These are phyloP conservation scores for Sebastes trivittatus DNA, from an alignment of 2,797 vertebrate genomes.

Conservation along the genomic window DNA sequence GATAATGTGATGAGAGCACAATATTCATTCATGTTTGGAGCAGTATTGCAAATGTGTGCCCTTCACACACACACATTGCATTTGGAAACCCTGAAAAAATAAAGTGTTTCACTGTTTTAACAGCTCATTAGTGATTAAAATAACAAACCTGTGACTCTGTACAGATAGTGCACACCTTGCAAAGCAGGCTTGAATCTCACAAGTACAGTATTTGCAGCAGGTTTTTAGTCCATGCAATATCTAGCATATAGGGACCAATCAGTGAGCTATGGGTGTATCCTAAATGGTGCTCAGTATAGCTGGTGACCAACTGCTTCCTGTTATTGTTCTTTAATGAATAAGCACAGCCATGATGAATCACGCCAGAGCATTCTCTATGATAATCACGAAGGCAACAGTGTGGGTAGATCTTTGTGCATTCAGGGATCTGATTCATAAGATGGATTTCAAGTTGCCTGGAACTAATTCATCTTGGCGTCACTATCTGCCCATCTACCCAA, in stretches of 20 bases:
- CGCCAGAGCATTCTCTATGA: background rate
- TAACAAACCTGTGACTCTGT: background rate
- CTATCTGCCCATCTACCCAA: background rate
- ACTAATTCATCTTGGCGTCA: slow-evolving; percentile 13
- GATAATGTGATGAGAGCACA: background rate
- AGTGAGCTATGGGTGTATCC: background rate
- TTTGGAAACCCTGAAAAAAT: slow-evolving; percentile 1
- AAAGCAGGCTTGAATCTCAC: background rate
- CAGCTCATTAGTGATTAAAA: slow-evolving; percentile 13
- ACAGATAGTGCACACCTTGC: background rate
- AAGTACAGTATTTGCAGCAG: background rate
- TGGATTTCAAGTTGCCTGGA: slow-evolving; percentile 1
- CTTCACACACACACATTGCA: background rate
- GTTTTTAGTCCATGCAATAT: background rate
- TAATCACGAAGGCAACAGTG: background rate
- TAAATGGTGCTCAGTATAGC: background rate
- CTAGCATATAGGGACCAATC: background rate
- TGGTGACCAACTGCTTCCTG: background rate
- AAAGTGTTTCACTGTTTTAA: slow-evolving; percentile 3
- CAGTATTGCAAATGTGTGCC: background rate
- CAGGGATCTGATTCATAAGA: slow-evolving; percentile 8
- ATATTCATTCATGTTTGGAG: slow-evolving; percentile 5
- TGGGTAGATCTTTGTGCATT: background rate
- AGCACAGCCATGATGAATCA: slow-evolving; percentile 8
- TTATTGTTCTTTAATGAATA: background rate